A percentile compares a stretch with the other conserved stretches of the same genome.
Evolutionary conservation across 1,140 invertebrate species (phyloP).

Genomic region (Leucophenga varia): DNA sequence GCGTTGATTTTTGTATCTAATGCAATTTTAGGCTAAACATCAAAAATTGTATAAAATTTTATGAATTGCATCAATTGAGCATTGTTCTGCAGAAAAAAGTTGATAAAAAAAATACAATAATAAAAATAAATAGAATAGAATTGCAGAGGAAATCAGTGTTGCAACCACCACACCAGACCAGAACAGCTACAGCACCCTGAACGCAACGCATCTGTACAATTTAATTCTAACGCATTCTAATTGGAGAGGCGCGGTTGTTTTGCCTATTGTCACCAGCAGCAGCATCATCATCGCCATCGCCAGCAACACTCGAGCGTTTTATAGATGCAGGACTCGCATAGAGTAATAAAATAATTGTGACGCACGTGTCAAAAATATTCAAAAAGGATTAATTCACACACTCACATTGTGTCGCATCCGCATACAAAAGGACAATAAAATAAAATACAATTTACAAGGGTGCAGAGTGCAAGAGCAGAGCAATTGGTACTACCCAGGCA

Average conservation of each 20-base stretch:
- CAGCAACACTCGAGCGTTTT: constrained; percentile 2
- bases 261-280: constrained; percentile 9
- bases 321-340: constrained; percentile 15
- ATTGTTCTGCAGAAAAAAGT: constrained; percentile 6
- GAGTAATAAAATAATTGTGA: constrained; percentile 54
- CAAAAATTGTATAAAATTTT: constrained; percentile 35
- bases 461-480: neutral
- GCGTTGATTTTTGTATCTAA: constrained; percentile 25
- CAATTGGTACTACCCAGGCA: constrained; percentile 1
- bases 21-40: constrained; percentile 53
- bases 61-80: constrained; percentile 51
- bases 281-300: neutral
- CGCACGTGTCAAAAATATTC: constrained; percentile 55
- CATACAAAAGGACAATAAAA: too few species aligned
- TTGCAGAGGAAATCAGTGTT: neutral
- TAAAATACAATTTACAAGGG: neutral
- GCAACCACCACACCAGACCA: neutral
- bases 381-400: constrained; percentile 42
- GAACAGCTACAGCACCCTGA: neutral
- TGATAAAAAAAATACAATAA: constrained; percentile 2
- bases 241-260: constrained; percentile 36
- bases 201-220: neutral
- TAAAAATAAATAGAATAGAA: neutral
- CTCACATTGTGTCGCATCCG: too few species aligned
- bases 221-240: constrained; percentile 17